A percentile compares a stretch with the other conserved stretches of the same genome.
These are phyloP conservation scores for Nesometra sesokonis DNA, from an alignment of 35 echinoderm and acorn worm genomes.

Conservation along the genomic window DNA sequence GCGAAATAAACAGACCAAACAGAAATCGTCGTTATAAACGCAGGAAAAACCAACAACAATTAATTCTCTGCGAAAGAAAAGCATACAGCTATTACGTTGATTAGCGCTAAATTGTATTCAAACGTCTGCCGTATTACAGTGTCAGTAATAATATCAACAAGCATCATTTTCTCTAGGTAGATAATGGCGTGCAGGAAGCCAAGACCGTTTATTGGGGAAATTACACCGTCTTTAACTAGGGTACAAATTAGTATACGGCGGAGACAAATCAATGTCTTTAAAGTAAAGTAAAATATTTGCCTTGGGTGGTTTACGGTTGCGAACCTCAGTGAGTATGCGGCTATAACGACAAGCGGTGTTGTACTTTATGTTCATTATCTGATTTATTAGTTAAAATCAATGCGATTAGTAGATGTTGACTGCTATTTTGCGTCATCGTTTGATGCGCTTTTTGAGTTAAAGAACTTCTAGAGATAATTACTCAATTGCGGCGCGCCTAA, in stretches of 20 bases:
- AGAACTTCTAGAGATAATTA: not conserved
- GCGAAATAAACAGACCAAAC: not conserved
- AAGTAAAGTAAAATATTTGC: not conserved
- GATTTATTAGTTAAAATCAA: not conserved
- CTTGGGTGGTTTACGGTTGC: not conserved
- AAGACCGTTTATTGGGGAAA: not conserved
- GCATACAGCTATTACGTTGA: not conserved
- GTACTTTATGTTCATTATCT: not conserved
- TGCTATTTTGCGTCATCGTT: not conserved
- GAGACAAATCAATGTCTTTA: not conserved
- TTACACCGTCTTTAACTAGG: not conserved
- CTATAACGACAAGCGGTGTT: not conserved
- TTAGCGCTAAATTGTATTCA: not conserved
- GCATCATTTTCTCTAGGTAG: not conserved
- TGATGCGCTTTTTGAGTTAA: not conserved
- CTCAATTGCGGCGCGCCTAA: not conserved
- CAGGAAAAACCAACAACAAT: not conserved
- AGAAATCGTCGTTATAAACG: not conserved
- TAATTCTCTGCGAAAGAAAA: not conserved
- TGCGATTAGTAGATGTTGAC: not conserved
- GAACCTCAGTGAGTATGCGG: not conserved
- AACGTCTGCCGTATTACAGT: not conserved
- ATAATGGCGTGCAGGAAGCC: not conserved
- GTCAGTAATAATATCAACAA: not conserved
- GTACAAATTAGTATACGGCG: not conserved